phyloP scores from a whole-genome alignment of 2,797 vertebrate genomes.

The Borostomias antarcticus region DNA sequence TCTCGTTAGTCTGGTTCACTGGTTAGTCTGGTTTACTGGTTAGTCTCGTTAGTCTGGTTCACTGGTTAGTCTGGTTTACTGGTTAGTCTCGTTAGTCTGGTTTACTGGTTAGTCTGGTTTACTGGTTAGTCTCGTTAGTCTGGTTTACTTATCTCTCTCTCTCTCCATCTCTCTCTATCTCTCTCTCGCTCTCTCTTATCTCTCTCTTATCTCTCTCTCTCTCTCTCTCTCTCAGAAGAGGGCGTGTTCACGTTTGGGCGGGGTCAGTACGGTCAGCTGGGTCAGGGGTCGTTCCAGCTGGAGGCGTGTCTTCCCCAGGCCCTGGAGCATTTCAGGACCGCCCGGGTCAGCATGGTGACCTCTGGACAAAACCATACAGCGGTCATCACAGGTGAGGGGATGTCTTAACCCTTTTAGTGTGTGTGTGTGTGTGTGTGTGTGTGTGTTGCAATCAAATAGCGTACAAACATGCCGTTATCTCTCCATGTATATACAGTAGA shows the following conservation, averaged over 20 bases:
- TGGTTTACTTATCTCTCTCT: not conserved
- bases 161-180: not conserved
- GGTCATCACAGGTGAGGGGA: constrained; percentile 81
- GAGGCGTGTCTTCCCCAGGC: constrained; percentile 79
- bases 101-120: too few species aligned
- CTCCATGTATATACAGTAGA: too few species aligned
- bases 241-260: constrained; percentile 85
- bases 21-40: too few species aligned
- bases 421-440: not conserved
- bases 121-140: too few species aligned
- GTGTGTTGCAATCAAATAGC: too few species aligned
- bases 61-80: too few species aligned
- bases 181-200: constrained; percentile 44
- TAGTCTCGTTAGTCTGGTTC: too few species aligned
- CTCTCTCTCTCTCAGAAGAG: constrained; percentile 45
- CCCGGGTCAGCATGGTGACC: constrained; percentile 71
- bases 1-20: too few species aligned
- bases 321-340: constrained; percentile 74
- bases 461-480: too few species aligned
- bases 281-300: constrained; percentile 86
- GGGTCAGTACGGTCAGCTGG: constrained; percentile 87
- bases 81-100: too few species aligned
- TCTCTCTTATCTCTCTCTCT: not conserved
- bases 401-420: too few species aligned
- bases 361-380: constrained; percentile 89